phyloP scores from a whole-genome alignment of 2,113 vertebrate species.

The Poicephalus gulielmi region DNA sequence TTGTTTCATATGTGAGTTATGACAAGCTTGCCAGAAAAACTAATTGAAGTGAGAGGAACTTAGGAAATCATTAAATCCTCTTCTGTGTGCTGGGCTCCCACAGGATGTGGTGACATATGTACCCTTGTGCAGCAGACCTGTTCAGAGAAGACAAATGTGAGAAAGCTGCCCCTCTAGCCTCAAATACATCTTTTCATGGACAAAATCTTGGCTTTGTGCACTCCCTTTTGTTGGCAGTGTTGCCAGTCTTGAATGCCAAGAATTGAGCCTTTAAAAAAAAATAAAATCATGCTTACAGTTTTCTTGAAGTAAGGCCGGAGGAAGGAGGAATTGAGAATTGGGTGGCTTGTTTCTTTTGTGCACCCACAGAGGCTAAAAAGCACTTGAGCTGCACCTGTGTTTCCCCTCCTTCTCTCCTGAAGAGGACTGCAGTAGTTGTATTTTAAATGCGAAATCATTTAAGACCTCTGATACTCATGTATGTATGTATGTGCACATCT shows the following conservation, averaged over 20 bases:
- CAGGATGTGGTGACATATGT: rapidly evolving
- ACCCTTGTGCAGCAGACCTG: background rate
- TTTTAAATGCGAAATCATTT: background rate
- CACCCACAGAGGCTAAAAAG: background rate
- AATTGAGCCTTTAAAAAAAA: background rate
- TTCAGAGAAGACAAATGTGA: background rate
- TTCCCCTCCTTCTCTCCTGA: background rate
- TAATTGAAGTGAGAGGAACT: background rate
- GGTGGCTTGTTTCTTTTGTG: background rate
- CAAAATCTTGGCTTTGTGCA: background rate
- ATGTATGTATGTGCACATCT: background rate
- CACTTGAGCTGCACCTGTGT: background rate
- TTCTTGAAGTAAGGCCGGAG: background rate
- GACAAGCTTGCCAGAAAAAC: background rate
- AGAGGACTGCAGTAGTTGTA: background rate
- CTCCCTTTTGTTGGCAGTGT: background rate
- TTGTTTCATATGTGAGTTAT: background rate
- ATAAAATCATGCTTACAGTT: no score
- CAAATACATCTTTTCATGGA: background rate
- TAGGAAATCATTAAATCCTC: background rate
- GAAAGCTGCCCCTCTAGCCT: background rate
- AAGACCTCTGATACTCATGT: background rate
- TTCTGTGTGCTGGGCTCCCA: background rate
- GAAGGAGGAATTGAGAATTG: background rate
- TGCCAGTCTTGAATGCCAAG: background rate